Conservation (phyloP, 2,113 vertebrate genomes). For the Pachyramphus minor region DNA sequence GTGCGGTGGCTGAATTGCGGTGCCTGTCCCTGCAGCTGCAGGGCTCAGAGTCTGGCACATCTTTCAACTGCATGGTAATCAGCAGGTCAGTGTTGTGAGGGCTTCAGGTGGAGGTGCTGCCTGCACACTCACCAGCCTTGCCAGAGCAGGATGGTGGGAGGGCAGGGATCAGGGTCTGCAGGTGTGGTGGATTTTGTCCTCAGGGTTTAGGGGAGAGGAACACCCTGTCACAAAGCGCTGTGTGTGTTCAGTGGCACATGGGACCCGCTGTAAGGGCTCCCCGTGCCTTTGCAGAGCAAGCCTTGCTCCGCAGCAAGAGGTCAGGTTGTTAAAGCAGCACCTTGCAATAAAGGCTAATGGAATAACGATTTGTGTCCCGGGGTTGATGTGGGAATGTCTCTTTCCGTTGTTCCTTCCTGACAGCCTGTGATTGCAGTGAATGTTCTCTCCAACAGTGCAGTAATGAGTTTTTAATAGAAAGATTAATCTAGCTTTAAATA, state of each 20-base stretch:
- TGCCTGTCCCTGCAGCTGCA: not conserved
- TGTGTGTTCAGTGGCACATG: fast-evolving
- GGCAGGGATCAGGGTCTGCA: not conserved
- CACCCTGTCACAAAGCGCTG: fast-evolving
- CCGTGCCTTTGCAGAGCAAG: not conserved
- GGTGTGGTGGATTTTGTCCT: not conserved
- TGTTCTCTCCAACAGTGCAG: not conserved
- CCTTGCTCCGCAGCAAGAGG: not conserved
- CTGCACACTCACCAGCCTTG: fast-evolving
- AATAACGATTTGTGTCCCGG: constrained; percentile 67
- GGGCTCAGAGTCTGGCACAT: not conserved
- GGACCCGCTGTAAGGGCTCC: not conserved
- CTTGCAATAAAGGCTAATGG: constrained; percentile 72
- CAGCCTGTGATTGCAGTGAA: constrained; percentile 53
- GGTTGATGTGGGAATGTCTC: constrained; percentile 72
- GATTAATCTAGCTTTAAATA: constrained; percentile 28
- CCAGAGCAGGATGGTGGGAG: fast-evolving
- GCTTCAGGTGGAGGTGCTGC: not conserved
- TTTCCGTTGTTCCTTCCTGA: constrained; percentile 65
- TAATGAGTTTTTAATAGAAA: constrained; percentile 58
- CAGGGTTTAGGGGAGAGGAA: not conserved
- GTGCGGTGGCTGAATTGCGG: fast-evolving
- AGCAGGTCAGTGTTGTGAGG: not conserved
- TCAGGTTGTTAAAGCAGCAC: constrained; percentile 52
- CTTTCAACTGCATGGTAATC: fast-evolving